Conservation (phyloP, 64 coral and sea anemone species). For the Montipora efflorescens region DNA sequence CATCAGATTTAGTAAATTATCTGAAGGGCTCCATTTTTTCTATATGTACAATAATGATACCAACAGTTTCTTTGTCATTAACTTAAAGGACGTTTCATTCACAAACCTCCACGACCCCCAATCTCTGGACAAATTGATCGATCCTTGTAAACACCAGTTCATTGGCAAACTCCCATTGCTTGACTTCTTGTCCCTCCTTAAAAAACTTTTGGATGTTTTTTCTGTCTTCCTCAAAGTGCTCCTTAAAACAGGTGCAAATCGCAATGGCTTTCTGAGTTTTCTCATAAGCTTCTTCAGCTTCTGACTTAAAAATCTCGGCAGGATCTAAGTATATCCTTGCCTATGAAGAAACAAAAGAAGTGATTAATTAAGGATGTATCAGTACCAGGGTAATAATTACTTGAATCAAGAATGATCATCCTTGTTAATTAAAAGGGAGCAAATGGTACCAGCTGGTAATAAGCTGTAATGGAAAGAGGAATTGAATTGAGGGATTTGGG, state of each 20-base stretch:
- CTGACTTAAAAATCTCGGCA: slow-evolving; percentile 96
- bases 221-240: slow-evolving; percentile 83
- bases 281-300: slow-evolving; percentile 90
- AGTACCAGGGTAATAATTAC: too few relatives aligned
- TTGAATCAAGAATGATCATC: too few relatives aligned
- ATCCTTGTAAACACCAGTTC: slow-evolving; percentile 92
- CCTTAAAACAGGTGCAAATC: slow-evolving; percentile 84
- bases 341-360: slow-evolving; percentile 18
- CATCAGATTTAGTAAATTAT: too few relatives aligned
- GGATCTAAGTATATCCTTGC: slow-evolving; percentile 93
- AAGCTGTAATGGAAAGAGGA: too few relatives aligned
- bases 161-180: slow-evolving; percentile 93
- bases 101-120: slow-evolving; percentile 89
- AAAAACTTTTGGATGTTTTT: slow-evolving; percentile 90
- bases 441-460: too few relatives aligned
- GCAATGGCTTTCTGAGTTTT: slow-evolving; percentile 85
- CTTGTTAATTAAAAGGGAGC: too few relatives aligned
- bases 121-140: slow-evolving; percentile 86
- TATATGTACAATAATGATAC: not conserved
- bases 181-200: slow-evolving; percentile 84
- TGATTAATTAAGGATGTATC: not conserved
- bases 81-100: not conserved
- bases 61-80: not conserved
- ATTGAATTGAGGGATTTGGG: too few relatives aligned
- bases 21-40: too few relatives aligned